Base-by-base conservation (phyloP, 2,113 vertebrate species). In the Taxidea taxus region DNA sequence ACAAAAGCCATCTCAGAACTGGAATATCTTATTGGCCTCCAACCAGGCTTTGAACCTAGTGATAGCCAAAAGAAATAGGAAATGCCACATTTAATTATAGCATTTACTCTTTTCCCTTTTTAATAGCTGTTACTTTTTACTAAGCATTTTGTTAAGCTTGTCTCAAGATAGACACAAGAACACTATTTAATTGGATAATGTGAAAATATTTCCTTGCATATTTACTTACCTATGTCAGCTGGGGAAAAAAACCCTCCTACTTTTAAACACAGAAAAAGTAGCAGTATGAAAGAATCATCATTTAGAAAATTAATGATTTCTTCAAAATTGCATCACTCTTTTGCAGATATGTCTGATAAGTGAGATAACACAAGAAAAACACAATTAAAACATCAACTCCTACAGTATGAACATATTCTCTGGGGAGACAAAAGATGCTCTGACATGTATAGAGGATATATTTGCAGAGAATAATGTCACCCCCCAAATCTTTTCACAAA, bases 241-340 rank as follows among this genome's bases (percentile, higher is more conserved):
- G 49, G 37, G 31, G 12, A 7, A 7, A 16, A 18, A 15, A 68
- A n/a, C 66, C 18, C 16, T 91, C 34, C n/a, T 14, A 78, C 42
- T 66, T 80, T 95, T 81, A 92, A 92, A 93, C 34, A 86, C 2
- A 78, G 34, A 83, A 95, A 93, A 91, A 80, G n/a, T 54, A 51
- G 18, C 47, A 51, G 44, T 88, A 56, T 60, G 49, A n/a, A 84
- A 91, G 11, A 87, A 96, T 85, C 42, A 44, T 39, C 95, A 87
- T 85, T 94, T 85, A 83, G 85, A 94, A 96, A 94, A 86, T 66
- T 18, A 92, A 92, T 86, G 8, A 90, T 95, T 94, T 80, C 37
- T 25, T 93, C 72, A 91, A 94, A 96, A 93, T 66, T 78, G 13
- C 39, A 74, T 89, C 62, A 42, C 20, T 95, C 12, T 85, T 89